Base-by-base conservation (phyloP, 1,140 invertebrate genomes). In the Sesamia nonagrioides region DNA sequence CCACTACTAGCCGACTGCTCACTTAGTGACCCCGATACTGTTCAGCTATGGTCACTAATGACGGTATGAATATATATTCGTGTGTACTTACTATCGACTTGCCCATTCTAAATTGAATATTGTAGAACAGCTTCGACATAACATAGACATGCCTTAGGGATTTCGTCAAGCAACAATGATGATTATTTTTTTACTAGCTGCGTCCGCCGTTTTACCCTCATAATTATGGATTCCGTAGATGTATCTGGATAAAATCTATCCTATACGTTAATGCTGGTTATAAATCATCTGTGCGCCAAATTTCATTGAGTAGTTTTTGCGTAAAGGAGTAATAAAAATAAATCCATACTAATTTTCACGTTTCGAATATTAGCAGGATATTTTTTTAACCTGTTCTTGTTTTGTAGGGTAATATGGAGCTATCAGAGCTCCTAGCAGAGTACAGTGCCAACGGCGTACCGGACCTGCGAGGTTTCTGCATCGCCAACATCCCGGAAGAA, bases 361-460 rank as follows among this genome's bases (percentile, higher is more conserved):
- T 27, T 27, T 27, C 1, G 1, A 3, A 27, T 27, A 27, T 27
- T 35, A 6, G 27, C 9, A 4, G 6, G n/a, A 21, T 7, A 17
- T 42, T 18, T 18, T 27, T 15, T 48, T 3, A n/a, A 42, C 18
- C 15, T 68, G 3, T 71, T 66, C 21, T 82, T 40, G 27, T 52
- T 18, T 81, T 80, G 18, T 82, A 90, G 86, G 77, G 79, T 9
- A 79, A 81, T 58, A 75, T 72, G 71, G 88, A 88, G 45, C 63
- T 91, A 8, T n/a, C 83, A 0, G 78, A 68, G 8, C 69, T 78
- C 35, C 77, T 89, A 45, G 66, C 81, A 0, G 86, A 86, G 40
- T 89, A 80, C 72, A 45, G 79, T 9, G 35, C 61, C 5, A 60
- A 58, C 13, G 89, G 90, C 0, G 80, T 91, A 0, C 90, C 90